Evolutionary conservation across 2,113 vertebrate genomes (phyloP).

Genomic region (Pogona vitticeps): DNA sequence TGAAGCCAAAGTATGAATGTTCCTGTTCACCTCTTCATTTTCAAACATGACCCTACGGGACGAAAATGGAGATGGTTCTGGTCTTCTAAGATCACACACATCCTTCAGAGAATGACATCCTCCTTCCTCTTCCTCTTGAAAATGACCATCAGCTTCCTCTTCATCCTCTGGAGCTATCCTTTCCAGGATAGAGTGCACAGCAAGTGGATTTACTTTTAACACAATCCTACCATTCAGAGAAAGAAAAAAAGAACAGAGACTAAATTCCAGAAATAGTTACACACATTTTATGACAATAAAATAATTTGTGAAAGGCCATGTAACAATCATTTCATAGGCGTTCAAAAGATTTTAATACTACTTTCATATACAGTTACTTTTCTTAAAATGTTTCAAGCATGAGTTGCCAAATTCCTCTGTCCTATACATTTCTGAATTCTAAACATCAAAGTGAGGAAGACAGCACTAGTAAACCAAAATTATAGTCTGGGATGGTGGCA

Average conservation of each 20-base stretch:
- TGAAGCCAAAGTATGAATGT: background rate
- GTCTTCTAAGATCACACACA: constrained; percentile 93
- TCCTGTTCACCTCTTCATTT: constrained; percentile 89
- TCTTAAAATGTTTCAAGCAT: background rate
- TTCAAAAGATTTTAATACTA: too few relatives aligned
- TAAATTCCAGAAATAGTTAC: constrained; percentile 19
- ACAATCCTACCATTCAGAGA: constrained; percentile 82
- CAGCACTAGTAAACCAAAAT: background rate
- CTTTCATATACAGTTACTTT: background rate
- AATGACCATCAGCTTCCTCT: constrained; percentile 86
- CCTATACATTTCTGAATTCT: background rate
- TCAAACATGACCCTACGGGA: constrained; percentile 98
- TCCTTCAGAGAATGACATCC: constrained; percentile 94
- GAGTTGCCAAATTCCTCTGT: background rate
- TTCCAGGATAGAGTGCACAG: constrained; percentile 96
- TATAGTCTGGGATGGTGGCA: background rate
- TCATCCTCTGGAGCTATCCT: constrained; percentile 90
- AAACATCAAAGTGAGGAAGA: background rate
- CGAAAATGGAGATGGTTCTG: constrained; percentile 95
- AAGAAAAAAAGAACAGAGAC: constrained; percentile 36
- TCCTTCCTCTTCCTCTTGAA: constrained; percentile 94
- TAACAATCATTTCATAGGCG: background rate
- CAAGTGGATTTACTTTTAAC: constrained; percentile 91
- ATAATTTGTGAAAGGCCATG: background rate
- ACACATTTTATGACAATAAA: background rate